Base-by-base conservation (phyloP, 2,113 vertebrate genomes). In the Dolichallabes microphthalmus region DNA sequence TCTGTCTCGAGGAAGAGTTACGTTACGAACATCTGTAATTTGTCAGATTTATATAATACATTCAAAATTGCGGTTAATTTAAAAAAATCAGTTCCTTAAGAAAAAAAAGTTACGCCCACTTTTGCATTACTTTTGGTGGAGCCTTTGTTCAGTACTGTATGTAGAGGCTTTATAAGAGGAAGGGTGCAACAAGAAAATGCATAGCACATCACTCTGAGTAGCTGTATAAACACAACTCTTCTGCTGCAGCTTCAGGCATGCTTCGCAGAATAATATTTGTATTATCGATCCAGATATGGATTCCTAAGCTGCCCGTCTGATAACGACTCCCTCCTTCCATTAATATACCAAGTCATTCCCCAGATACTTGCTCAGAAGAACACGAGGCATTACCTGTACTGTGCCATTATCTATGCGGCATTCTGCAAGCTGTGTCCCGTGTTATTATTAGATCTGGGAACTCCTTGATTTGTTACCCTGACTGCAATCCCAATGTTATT, bases 181-280 rank as follows among this genome's bases (percentile, higher is more conserved):
- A 50, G 19, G 27, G 71, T 60, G 17, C 45, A 45, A 63, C 30
- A 50, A 71, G 6, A 45, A 82, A 80, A 60, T 79, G 58, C 50
- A 69, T 79, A 32, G 64, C 55, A 61, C 12, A 58, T 14, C 50
- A 55, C 79, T 58, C 76, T 13, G 32, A 60, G 53, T 52, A 52
- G 57, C 50, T 69, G 69, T 39, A 88, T 82, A 82, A 85, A 74
- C 85, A 87, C 78, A 87, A 82, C 55, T 82, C 45, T 66, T 32
- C 6, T 71, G 61, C 50, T 74, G 30, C 63, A 79, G 12, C 85
- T 85, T 73, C 22, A 84, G 53, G 30, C 32, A 19, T 68, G 10
- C 80, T 77, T 30, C 73, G 58, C 27, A 53, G 13, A 13, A 19
- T 52, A 17, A 39, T 80, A 74, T 10, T 13, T 82, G 78, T 83